Conservation (phyloP, 2,888 invertebrate genomes). For the Eudemis profundana region DNA sequence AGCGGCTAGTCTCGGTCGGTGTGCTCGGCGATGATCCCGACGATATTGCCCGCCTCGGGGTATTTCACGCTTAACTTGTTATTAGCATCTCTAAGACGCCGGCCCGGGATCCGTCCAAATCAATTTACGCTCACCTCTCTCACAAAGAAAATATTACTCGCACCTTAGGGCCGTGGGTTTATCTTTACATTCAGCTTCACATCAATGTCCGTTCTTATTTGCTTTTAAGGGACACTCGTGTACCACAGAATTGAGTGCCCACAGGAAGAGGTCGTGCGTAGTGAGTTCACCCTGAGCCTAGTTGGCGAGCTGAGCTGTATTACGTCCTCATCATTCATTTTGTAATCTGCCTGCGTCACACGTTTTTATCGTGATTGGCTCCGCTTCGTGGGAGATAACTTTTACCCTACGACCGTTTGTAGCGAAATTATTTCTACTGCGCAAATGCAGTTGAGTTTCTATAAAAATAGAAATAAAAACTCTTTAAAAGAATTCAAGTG, state of each 20-base stretch:
- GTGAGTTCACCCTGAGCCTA: slow-evolving; percentile 42
- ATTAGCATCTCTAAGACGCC: slow-evolving; percentile 57
- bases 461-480: slow-evolving; percentile 41
- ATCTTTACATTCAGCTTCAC: slow-evolving; percentile 51
- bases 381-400: slow-evolving; percentile 49
- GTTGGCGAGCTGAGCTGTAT: slow-evolving; percentile 45
- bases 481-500: slow-evolving; percentile 34
- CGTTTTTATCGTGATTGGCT: slow-evolving; percentile 49
- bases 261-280: slow-evolving; percentile 12
- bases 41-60: slow-evolving; percentile 51
- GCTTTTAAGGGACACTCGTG: slow-evolving; percentile 46
- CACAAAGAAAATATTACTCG: slow-evolving; percentile 57
- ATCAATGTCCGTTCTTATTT: slow-evolving; percentile 48
- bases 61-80: slow-evolving; percentile 56
- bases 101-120: slow-evolving; percentile 61
- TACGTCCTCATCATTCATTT: slow-evolving; percentile 57
- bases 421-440: background rate
- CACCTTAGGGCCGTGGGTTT: slow-evolving; percentile 51
- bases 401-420: slow-evolving; percentile 11
- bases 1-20: slow-evolving; percentile 45
- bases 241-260: slow-evolving; percentile 31
- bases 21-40: slow-evolving; percentile 50
- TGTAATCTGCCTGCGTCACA: slow-evolving; percentile 55
- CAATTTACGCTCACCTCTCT: slow-evolving; percentile 63
- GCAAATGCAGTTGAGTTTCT: slow-evolving; percentile 26